Evolutionary conservation across 2,113 vertebrate genomes (phyloP).

Genomic region (Phaethornis superciliosus): DNA sequence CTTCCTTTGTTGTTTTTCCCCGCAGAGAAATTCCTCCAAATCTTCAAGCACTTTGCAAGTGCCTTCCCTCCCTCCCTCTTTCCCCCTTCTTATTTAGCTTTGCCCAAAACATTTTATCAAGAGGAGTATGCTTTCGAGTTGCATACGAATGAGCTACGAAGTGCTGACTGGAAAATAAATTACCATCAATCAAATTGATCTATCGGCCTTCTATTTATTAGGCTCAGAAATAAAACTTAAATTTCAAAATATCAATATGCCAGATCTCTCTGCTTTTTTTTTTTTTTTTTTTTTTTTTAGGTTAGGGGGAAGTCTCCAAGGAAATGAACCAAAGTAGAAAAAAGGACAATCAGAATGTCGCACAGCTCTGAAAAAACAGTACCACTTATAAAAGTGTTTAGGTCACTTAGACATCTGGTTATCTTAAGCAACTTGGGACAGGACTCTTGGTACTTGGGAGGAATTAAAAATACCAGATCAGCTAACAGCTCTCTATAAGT

Average conservation of each 20-base stretch:
- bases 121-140: background rate
- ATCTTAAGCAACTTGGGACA: conserved; percentile 45
- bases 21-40: conserved; percentile 71
- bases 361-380: background rate
- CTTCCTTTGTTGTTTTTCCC: conserved; percentile 80
- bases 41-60: conserved; percentile 61
- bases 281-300: conserved; percentile 2
- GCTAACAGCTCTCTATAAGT: conserved; percentile 27
- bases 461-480: conserved; percentile 38
- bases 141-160: background rate
- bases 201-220: background rate
- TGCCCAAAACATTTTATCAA: conserved; percentile 57
- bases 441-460: background rate
- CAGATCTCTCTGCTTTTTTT: background rate
- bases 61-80: conserved; percentile 1
- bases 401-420: conserved; percentile 60
- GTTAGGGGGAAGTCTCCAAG: background rate
- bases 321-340: conserved; percentile 26
- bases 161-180: conserved; percentile 34
- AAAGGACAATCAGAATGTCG: background rate
- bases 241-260: conserved; percentile 10
- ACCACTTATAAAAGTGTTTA: conserved; percentile 50
- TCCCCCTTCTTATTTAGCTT: conserved; percentile 36
- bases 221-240: background rate
- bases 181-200: background rate